These are phyloP conservation scores for Hoplostethus atlanticus DNA, from an alignment of 2,797 vertebrate species.

Conservation along the genomic window DNA sequence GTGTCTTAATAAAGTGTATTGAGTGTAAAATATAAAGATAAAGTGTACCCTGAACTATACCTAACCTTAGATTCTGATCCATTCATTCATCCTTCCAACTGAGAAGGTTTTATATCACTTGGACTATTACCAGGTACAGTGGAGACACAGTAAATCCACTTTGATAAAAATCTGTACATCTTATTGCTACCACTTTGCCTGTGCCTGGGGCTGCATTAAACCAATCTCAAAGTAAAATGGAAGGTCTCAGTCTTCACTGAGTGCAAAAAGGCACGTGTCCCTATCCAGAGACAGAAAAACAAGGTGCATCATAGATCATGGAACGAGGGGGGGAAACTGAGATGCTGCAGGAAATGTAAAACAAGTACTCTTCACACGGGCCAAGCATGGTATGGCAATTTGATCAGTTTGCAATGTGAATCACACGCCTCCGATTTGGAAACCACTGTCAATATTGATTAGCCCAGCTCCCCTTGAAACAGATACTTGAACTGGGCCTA, in stretches of 20 bases:
- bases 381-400: constrained; percentile 46
- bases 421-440: constrained; percentile 48
- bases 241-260: constrained; percentile 58
- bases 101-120: constrained; percentile 18
- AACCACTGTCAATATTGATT: constrained; percentile 61
- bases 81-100: constrained; percentile 12
- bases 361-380: constrained; percentile 53
- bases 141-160: constrained; percentile 67
- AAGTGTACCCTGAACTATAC: background rate
- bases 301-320: constrained; percentile 34
- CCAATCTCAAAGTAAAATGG: constrained; percentile 66
- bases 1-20: background rate
- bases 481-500: constrained; percentile 25
- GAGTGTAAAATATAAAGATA: too few species aligned
- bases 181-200: constrained; percentile 67
- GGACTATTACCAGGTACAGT: constrained; percentile 29
- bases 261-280: constrained; percentile 31
- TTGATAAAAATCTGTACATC: constrained; percentile 75
- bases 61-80: constrained; percentile 28
- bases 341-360: constrained; percentile 51
- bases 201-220: constrained; percentile 72
- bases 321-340: constrained; percentile 29
- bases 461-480: constrained; percentile 28
- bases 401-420: constrained; percentile 61
- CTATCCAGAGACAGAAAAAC: constrained; percentile 33